Base-by-base conservation (phyloP, 1,140 invertebrate genomes). In the Triops cancriformis region DNA sequence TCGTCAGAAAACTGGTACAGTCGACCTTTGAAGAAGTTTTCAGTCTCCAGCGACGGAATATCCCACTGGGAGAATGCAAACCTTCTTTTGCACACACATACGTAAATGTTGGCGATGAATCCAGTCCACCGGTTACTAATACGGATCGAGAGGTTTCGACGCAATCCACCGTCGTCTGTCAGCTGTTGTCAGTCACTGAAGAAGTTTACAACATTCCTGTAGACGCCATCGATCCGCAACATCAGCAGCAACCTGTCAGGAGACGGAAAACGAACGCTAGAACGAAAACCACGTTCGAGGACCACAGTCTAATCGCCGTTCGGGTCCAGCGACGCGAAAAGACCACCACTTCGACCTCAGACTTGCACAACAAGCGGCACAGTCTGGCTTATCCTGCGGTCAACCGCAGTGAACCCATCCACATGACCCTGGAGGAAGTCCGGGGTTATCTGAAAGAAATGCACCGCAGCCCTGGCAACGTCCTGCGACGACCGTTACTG, bases 351-450 rank as follows among this genome's bases (percentile, higher is more conserved):
- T 10, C 51, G 9, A 14, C 14, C 51, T 2, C 31, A 4, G 51
- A 64, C 51, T 14, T 64, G 3, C 51, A 64, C 14, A 37, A 37
- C 7, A 64, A 64, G 23, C 51, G 51, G 51, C 51, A 64, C 14
- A 64, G 51, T 14, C 18, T 64, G 23, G 51, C 51, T 64, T 64
- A 64, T 64, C 51, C 51, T 23, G 23, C 18, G 51, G 2, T 14
- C 18, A 64, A 64, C 51, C 14, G 23, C 14, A 64, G 76, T 45
- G 93, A 94, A 81, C 93, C 93, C 1, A 89, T 94, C 77, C 93
- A 94, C 82, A 92, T 95, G 89, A 94, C 93, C 11, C 84, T 95
- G 26, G 91, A 93, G 79, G 93, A 95, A 85, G 93, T 95, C 79
- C 88, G 92, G 79, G 90, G 92, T 81, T 93, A 93, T 83, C 85